phyloP scores from a whole-genome alignment of 2,113 vertebrate genomes.

The Pangasianodon gigas region DNA sequence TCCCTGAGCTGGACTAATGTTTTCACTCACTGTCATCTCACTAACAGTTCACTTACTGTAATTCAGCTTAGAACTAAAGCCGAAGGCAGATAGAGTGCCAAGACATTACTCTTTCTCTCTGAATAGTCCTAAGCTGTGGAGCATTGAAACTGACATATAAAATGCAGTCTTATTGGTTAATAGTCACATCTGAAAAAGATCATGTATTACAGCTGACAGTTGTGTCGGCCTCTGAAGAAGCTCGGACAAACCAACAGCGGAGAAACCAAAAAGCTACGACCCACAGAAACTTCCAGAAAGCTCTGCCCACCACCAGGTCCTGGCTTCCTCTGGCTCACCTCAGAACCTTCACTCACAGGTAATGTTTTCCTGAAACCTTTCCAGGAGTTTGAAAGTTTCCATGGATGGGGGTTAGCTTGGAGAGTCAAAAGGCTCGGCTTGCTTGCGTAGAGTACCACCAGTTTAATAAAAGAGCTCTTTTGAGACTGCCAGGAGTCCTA shows the following conservation, averaged over 20 bases:
- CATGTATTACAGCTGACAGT: conserved; percentile 45
- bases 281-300: conserved; percentile 31
- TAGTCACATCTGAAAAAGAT: conserved; percentile 48
- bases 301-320: conserved; percentile 63
- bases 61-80: conserved; percentile 25
- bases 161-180: conserved; percentile 42
- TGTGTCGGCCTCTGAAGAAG: conserved; percentile 42
- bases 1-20: conserved; percentile 19
- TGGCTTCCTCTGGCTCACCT: conserved; percentile 67
- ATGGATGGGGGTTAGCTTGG: conserved; percentile 50
- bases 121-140: conserved; percentile 8
- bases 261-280: conserved; percentile 16
- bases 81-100: not conserved
- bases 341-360: conserved; percentile 68
- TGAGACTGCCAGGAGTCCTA: conserved; percentile 65
- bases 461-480: conserved; percentile 71
- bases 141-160: conserved; percentile 39
- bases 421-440: conserved; percentile 48
- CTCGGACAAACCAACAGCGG: conserved; percentile 17
- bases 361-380: conserved; percentile 51
- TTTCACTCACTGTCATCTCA: conserved; percentile 37
- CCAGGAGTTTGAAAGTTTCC: conserved; percentile 70
- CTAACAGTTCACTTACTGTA: conserved; percentile 33
- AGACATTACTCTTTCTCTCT: conserved; percentile 31
- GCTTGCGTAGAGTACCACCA: conserved; percentile 50